phyloP scores from a whole-genome alignment of 64 coral and sea anemone genomes.

The Exaiptasia diaphana region DNA sequence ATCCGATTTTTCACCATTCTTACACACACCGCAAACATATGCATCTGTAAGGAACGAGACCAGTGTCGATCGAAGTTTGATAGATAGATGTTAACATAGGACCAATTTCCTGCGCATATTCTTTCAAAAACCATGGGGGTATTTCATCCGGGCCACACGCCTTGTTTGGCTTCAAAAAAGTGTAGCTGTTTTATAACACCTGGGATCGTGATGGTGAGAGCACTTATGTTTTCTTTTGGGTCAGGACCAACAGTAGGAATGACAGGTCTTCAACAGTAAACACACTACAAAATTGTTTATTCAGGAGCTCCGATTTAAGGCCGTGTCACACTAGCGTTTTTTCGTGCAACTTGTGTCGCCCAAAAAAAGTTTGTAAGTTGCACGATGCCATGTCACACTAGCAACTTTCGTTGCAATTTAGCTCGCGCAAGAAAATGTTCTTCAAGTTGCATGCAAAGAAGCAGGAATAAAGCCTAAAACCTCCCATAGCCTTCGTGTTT shows the following conservation, averaged over 20 bases:
- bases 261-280: too few relatives aligned
- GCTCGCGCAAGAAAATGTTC: too few relatives aligned
- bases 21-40: constrained; percentile 8
- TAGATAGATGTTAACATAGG: constrained; percentile 22
- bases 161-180: not conserved
- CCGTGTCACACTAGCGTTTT: too few relatives aligned
- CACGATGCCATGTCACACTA: too few relatives aligned
- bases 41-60: not conserved
- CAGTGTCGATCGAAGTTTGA: constrained; percentile 14
- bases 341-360: too few relatives aligned
- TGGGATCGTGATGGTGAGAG: not conserved
- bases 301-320: too few relatives aligned
- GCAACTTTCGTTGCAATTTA: too few relatives aligned
- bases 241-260: constrained; percentile 1
- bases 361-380: too few relatives aligned
- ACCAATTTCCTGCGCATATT: constrained; percentile 13
- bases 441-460: too few relatives aligned
- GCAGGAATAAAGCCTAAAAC: too few relatives aligned
- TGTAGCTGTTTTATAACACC: constrained; percentile 29
- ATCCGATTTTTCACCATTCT: constrained; percentile 24
- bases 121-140: not conserved
- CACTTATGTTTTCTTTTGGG: not conserved
- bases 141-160: not conserved
- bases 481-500: too few relatives aligned
- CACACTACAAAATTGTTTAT: too few relatives aligned